Percentiles rank a stretch among this genome's conserved stretches.
Conservation (phyloP, 1,140 invertebrate genomes). For the Bombus impatiens region DNA sequence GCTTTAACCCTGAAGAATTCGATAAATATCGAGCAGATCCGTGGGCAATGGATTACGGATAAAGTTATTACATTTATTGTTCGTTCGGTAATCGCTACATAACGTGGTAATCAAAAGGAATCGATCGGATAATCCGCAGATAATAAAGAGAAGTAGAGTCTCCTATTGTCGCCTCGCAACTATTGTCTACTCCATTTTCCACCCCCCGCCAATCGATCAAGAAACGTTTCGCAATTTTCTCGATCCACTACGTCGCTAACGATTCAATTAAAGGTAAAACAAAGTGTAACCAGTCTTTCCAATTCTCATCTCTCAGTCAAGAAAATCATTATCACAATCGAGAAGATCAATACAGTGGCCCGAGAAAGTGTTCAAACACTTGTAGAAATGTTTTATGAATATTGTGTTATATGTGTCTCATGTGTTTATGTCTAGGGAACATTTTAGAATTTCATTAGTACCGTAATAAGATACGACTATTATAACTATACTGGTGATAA, state of each 20-base stretch:
- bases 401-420: neutral
- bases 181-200: neutral
- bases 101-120: neutral
- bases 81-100: neutral
- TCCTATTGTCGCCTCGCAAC: neutral
- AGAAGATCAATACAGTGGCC: neutral
- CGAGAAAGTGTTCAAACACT: neutral
- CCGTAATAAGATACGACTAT: neutral
- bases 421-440: neutral
- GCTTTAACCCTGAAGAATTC: conserved; percentile 27
- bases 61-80: neutral
- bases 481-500: neutral
- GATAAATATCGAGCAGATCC: neutral
- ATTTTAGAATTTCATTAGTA: neutral
- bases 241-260: neutral
- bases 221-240: neutral
- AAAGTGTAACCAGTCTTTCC: conserved; percentile 19
- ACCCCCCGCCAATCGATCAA: neutral
- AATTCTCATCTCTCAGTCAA: conserved; percentile 1
- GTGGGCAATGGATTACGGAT: neutral
- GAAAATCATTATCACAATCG: neutral
- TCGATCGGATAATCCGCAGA: neutral
- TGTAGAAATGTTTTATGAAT: neutral
- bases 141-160: neutral
- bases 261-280: conserved; percentile 7